Evolutionary conservation across 1,140 invertebrate species (phyloP), one percentile per base, ranked within the genome.

Genomic region (Cheumatopsyche charites): DNA sequence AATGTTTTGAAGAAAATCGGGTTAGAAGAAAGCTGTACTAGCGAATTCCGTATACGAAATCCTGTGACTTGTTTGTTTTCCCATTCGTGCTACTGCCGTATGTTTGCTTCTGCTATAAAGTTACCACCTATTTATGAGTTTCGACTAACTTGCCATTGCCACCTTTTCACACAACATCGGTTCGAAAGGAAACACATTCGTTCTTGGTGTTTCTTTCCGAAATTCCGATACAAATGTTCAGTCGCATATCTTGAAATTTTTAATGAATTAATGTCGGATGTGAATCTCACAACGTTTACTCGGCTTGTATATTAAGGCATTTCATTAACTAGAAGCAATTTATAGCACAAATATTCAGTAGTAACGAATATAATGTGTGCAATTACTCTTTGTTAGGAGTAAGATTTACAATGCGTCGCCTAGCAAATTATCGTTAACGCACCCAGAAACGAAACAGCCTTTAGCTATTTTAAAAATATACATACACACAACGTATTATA

Each of bases 1-100:
- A 4, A 26, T 19, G 55, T 58, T 19, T 19, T 25, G 21, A 23
- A 25, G 6, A 23, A 25, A 58, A 58, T 58, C 23, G 55, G 25
- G 55, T 58, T 58, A 58, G 21, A 5, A 19, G 55, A 19, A 58
- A 58, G 21, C 55, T 58, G 55, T 23, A 25, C 55, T 58, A 21
- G 21, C 29, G 12, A 58, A 58, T 58, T 13, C 23, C 21, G 55
- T 25, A 58, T 23, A 3, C 55, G 7, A 23, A 13, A 55, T 23
- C 5, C 55, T 13, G 1, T 25, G 7, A 3, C 55, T n/a, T 58
- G 55, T 58, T 58, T 58, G 55, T 58, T 58, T 58, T 58, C 55
- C 55, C 3, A 58, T 25, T 58, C 23, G 2, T 4, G 2, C 21
- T 58, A 9, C 12, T 3, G 19, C 29, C 29, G 21, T 58, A 58